These are phyloP conservation scores for Aphrocallistes beatrix DNA, from an alignment of 37 sponge, comb jelly and placozoan genomes.

Conservation along the genomic window DNA sequence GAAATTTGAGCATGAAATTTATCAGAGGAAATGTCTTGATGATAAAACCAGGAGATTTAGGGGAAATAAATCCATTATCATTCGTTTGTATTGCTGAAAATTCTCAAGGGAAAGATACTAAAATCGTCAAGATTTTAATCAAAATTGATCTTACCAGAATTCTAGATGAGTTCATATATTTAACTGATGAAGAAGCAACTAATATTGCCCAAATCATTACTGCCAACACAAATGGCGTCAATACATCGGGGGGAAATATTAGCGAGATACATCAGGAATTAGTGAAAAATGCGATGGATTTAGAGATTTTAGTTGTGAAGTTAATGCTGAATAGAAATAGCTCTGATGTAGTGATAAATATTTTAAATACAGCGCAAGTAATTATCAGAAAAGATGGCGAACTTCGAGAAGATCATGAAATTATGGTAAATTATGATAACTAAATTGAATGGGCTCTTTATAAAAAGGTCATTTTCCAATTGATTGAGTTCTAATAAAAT, in stretches of 20 bases:
- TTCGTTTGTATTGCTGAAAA: background rate
- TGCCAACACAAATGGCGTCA: background rate
- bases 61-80: background rate
- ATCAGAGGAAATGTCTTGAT: background rate
- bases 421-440: no score
- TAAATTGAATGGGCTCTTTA: no score
- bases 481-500: no score
- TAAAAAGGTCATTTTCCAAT: no score
- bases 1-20: background rate
- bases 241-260: background rate
- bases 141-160: background rate
- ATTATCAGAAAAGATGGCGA: background rate
- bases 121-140: background rate
- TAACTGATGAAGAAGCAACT: background rate
- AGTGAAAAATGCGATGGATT: background rate
- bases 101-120: background rate
- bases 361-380: background rate
- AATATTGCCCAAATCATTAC: background rate
- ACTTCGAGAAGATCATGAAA: no score
- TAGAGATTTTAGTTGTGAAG: background rate
- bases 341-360: background rate
- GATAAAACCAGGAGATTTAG: background rate
- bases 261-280: background rate
- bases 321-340: background rate
- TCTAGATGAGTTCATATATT: background rate